Conservation (phyloP, 2,113 vertebrate genomes). For the Megaceryle maxima region DNA sequence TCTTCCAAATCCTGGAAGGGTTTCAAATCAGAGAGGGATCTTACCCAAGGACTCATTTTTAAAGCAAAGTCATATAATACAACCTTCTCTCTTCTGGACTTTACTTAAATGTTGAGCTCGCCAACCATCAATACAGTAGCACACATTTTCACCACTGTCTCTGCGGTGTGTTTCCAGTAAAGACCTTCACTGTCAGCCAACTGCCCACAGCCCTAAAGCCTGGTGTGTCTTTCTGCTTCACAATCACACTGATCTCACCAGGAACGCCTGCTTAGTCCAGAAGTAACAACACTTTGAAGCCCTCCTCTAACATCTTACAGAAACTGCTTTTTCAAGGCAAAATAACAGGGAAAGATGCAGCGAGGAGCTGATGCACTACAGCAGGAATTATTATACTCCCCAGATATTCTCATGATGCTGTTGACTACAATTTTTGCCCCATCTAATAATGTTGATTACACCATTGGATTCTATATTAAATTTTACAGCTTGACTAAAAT, state of each 20-base stretch:
- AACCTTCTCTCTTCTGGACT: not conserved
- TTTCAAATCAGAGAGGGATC: conserved; percentile 35
- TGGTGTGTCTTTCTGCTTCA: not conserved
- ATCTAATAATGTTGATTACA: not conserved
- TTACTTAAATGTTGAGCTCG: not conserved
- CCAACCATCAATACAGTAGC: not conserved
- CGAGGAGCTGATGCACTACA: not conserved
- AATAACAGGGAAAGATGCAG: not conserved
- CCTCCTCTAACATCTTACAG: not conserved
- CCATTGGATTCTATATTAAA: not conserved
- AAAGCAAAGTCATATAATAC: not conserved
- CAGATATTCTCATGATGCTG: not conserved
- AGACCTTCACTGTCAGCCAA: not conserved
- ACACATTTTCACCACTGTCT: not conserved
- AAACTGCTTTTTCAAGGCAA: not conserved
- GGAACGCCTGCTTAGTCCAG: not conserved
- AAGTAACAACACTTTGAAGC: not conserved
- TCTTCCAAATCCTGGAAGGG: conserved; percentile 49
- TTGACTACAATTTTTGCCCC: not conserved
- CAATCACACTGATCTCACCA: not conserved
- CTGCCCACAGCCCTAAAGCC: not conserved
- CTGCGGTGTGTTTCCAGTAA: not conserved
- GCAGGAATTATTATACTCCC: not conserved
- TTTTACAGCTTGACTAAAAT: not conserved
- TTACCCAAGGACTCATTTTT: conserved; percentile 40